Conservation (phyloP, 2,888 invertebrate species). For the Rhamnusium bicolor region DNA sequence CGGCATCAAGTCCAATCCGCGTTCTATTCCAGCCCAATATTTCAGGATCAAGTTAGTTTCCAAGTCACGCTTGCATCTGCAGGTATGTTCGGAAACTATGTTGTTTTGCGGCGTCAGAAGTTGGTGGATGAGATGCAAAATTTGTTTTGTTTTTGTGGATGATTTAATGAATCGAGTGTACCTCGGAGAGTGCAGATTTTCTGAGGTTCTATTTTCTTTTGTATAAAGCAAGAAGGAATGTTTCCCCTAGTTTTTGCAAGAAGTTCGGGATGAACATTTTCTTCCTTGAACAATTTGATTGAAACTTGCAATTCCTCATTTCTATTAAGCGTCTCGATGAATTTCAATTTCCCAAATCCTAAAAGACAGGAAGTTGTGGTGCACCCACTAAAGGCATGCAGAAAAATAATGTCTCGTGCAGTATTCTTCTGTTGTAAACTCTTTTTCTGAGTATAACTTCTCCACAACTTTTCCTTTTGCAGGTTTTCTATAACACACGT, state of each 20-base stretch:
- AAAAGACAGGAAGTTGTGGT: too few relatives aligned
- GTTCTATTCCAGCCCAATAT: too few relatives aligned
- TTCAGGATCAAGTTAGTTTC: neutral
- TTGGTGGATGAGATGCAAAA: neutral
- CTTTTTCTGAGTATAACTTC: too few relatives aligned
- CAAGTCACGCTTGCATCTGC: neutral
- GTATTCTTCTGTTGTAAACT: too few relatives aligned
- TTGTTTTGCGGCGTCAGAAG: neutral
- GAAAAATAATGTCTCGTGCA: too few relatives aligned
- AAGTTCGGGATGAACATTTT: neutral
- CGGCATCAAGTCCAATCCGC: neutral
- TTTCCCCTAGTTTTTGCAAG: too few relatives aligned
- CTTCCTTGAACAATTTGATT: neutral
- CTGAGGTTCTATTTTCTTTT: neutral
- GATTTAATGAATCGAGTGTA: neutral
- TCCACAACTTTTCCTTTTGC: too few relatives aligned
- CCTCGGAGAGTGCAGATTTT: neutral
- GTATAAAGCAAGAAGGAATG: neutral
- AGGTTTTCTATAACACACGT: too few relatives aligned
- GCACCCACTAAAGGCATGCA: too few relatives aligned
- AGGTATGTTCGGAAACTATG: neutral
- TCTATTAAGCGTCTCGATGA: too few relatives aligned
- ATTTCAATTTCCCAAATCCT: too few relatives aligned
- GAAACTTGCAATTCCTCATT: neutral
- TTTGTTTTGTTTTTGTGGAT: neutral